Evolutionary conservation across 1,140 invertebrate genomes (phyloP).

Genomic region (Medauroidea extradentata): DNA sequence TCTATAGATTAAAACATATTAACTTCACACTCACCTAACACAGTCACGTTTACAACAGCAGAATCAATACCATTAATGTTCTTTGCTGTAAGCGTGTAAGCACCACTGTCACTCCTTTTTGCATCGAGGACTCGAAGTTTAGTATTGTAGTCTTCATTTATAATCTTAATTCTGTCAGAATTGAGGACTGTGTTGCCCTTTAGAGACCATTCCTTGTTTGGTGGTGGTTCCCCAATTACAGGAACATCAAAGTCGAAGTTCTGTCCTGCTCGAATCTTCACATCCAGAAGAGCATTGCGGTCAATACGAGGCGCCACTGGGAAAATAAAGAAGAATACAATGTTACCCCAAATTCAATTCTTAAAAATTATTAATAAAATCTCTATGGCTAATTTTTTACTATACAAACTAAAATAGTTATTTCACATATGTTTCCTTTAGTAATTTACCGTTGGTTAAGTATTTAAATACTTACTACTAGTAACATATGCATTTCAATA

Average conservation of each 20-base stretch:
- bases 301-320: constrained; percentile 87
- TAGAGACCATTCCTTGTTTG: constrained; percentile 87
- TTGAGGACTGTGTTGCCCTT: constrained; percentile 75
- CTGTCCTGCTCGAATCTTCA: constrained; percentile 88
- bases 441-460: background rate
- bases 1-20: background rate
- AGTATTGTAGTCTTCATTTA: constrained; percentile 81
- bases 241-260: constrained; percentile 93
- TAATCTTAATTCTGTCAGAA: constrained; percentile 76
- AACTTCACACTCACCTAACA: constrained; percentile 54
- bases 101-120: constrained; percentile 82
- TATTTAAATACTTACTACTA: no score
- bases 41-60: constrained; percentile 82
- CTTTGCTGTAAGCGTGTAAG: constrained; percentile 82
- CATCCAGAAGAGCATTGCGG: constrained; percentile 85
- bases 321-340: constrained; percentile 30
- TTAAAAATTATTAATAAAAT: background rate
- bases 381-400: background rate
- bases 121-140: constrained; percentile 85
- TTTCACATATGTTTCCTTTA: background rate
- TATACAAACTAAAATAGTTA: background rate
- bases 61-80: constrained; percentile 89
- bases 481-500: constrained; percentile 1
- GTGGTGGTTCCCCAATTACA: constrained; percentile 89
- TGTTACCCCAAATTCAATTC: background rate